These are phyloP conservation scores for Petrophora chlorosata DNA, from an alignment of 2,888 invertebrate genomes.

Conservation along the genomic window DNA sequence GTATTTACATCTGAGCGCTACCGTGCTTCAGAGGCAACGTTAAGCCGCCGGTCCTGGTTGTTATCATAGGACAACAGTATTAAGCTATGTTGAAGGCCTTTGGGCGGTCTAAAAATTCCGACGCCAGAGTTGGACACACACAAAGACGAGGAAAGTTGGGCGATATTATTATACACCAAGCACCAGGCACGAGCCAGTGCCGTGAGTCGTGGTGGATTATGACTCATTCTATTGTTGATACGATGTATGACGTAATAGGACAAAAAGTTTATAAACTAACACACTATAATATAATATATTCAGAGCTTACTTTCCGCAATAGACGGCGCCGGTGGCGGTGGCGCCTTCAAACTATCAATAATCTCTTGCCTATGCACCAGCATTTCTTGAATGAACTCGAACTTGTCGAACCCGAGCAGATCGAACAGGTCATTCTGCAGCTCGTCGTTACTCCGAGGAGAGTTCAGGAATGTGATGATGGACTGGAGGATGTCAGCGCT, in stretches of 20 bases:
- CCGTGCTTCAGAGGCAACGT: no score
- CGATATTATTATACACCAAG: no score
- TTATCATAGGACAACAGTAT: no score
- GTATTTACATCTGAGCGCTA: no score
- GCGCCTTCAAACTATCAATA: conserved; percentile 61
- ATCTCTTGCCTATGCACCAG: conserved; percentile 86
- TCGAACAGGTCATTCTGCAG: conserved; percentile 94
- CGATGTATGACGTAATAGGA: background rate
- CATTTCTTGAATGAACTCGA: conserved; percentile 88
- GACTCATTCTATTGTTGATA: no score
- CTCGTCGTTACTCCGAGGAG: conserved; percentile 85
- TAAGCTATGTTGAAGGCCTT: no score
- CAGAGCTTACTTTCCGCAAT: conserved; percentile 64
- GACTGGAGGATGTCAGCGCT: conserved; percentile 84
- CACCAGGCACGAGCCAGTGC: no score
- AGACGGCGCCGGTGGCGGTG: conserved; percentile 50
- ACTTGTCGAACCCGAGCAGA: conserved; percentile 92
- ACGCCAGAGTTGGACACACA: no score
- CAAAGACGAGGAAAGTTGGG: no score
- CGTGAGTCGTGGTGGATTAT: no score
- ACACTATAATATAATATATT: background rate
- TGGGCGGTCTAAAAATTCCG: no score
- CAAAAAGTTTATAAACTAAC: background rate
- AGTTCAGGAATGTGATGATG: conserved; percentile 84
- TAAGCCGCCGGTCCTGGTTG: no score